A percentile compares a stretch with the other conserved stretches of the same genome.
Evolutionary conservation across 2,888 invertebrate species (phyloP).

Genomic region (Hirtodrosophila confusa): DNA sequence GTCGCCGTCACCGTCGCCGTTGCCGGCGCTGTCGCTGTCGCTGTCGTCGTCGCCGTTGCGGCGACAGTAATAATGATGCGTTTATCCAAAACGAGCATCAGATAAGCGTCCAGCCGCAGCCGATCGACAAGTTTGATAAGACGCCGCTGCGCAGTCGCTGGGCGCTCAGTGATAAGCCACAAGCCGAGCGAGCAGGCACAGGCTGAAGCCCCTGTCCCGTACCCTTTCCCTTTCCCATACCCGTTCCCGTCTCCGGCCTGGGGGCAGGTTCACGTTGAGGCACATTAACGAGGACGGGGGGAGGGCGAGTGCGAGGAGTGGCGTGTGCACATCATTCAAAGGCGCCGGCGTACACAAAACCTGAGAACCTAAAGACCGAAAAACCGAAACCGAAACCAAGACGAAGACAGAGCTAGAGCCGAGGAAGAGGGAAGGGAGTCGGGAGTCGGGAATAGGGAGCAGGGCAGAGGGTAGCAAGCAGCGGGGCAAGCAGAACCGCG

Average conservation of each 20-base stretch:
- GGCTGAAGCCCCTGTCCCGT: too few species aligned
- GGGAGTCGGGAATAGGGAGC: too few species aligned
- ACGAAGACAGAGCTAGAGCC: conserved; percentile 3
- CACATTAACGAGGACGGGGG: neutral
- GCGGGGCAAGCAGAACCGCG: conserved; percentile 12
- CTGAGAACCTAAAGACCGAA: conserved; percentile 53
- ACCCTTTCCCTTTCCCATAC: too few species aligned
- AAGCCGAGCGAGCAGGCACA: conserved; percentile 18
- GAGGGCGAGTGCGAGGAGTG: conserved; percentile 28
- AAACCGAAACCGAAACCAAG: conserved; percentile 34
- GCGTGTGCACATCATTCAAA: conserved; percentile 80
- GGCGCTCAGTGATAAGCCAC: conserved; percentile 55
- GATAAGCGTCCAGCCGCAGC: conserved; percentile 68
- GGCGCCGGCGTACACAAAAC: conserved; percentile 77
- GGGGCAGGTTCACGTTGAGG: conserved; percentile 15
- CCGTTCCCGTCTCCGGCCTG: neutral
- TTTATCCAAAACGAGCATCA: conserved; percentile 82
- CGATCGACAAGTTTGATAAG: conserved; percentile 81
- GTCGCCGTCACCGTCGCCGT: conserved; percentile 26
- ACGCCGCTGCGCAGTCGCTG: conserved; percentile 50
- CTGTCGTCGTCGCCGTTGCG: conserved; percentile 55
- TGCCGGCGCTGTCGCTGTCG: conserved; percentile 17
- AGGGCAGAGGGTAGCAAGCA: neutral
- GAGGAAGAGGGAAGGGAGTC: neutral
- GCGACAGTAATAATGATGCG: conserved; percentile 81